Conservation (phyloP, 2,113 vertebrate species). For the Pseudonaja textilis region DNA sequence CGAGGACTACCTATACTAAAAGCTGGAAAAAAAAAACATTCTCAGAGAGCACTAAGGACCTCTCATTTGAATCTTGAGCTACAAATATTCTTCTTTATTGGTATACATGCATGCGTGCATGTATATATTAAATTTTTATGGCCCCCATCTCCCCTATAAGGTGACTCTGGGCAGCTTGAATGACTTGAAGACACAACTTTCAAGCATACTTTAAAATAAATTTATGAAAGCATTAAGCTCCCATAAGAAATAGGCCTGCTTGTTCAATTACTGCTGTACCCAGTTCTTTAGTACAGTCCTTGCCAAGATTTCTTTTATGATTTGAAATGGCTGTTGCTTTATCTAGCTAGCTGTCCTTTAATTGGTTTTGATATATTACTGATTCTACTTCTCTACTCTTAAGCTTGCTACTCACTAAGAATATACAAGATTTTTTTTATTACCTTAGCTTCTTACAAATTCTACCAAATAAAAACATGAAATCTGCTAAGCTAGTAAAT, state of each 20-base stretch:
- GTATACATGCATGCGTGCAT: background rate
- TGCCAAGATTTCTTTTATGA: background rate
- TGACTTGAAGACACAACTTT: background rate
- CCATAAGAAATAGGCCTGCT: background rate
- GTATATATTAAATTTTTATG: background rate
- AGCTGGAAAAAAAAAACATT: background rate
- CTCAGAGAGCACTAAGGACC: background rate
- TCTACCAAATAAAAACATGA: constrained; percentile 22
- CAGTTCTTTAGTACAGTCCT: background rate
- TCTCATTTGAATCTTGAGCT: background rate
- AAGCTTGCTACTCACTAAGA: background rate
- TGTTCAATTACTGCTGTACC: background rate
- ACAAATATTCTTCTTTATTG: background rate
- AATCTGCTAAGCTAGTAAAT: constrained; percentile 20
- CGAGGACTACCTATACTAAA: background rate
- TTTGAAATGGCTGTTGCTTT: background rate
- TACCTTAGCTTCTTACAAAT: constrained; percentile 20
- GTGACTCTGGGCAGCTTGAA: background rate
- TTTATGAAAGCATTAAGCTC: background rate
- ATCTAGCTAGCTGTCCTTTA: background rate
- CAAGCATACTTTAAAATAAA: background rate
- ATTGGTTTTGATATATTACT: background rate
- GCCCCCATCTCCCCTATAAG: background rate
- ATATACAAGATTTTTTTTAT: constrained; percentile 17
- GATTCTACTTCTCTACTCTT: background rate